Evolutionary conservation across 1,140 invertebrate species (phyloP), one percentile per base, ranked within the genome.

Genomic region (Sarcophaga bullata): DNA sequence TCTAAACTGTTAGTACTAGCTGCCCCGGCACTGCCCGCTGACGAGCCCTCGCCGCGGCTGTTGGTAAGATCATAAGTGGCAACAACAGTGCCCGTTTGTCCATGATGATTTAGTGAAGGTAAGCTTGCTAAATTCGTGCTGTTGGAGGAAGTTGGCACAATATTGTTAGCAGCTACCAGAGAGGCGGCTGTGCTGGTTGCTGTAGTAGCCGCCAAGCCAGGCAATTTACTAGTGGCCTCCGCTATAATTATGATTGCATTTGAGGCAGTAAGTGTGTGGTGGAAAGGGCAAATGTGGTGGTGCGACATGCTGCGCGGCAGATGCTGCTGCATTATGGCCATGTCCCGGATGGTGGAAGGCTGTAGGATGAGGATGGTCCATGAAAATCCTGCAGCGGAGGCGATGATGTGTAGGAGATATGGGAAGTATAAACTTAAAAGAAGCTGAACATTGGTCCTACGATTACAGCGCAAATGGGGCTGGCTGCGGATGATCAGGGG

Each of bases 241-340:
- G 88, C 87, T 17, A 90, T 90, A 1, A 85, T 89, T 89, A 81
- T 88, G 88, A 82, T n/a, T 90, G 88, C 85, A 84, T 83, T 49
- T 83, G 82, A 9, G 84, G 91, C 17, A 93, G 86, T n/a, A 93
- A 86, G n/a, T n/a, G 10, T 94, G 93, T 0, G 94, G 93, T 3
- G 88, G 85, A 80, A 94, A 94, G 25, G 94, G 93, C 68, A 93
- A 90, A 85, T 81, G 84, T 48, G 84, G 81, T 10, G 75, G 75
- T 48, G 62, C 19, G 8, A 50, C 73, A 58, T 46, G 73, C 37
- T 73, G 78, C 48, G 46, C 83, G 78, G 84, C 84, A 84, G 84
- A 84, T 37, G 83, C 84, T 6, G 84, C 80, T n/a, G 80, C 47
- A 48, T 58, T 82, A 54, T 86, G 87, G 5, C 83, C 62, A 62